Evolutionary conservation across 2,888 invertebrate species (phyloP).

Genomic region (Patella ulyssiponensis): DNA sequence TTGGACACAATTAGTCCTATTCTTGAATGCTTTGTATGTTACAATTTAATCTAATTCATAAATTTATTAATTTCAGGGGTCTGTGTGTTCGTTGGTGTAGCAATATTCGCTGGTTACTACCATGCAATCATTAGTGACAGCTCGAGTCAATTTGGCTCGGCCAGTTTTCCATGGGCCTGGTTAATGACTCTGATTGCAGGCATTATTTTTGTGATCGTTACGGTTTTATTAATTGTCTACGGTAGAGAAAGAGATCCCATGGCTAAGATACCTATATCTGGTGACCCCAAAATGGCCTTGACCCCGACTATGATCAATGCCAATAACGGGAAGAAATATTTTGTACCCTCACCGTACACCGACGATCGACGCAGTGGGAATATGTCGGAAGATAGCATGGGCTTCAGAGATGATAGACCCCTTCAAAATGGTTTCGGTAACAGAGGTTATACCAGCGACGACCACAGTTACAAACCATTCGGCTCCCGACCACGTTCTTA

Average conservation of each 20-base stretch:
- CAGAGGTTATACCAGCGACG: background rate
- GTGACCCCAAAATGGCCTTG: background rate
- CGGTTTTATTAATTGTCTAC: background rate
- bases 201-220: background rate
- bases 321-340: background rate
- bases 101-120: background rate
- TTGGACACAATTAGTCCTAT: no score
- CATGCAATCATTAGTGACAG: background rate
- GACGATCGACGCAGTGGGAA: background rate
- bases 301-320: background rate
- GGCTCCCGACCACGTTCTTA: conserved; percentile 5
- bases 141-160: background rate
- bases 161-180: background rate
- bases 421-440: background rate
- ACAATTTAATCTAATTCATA: no score
- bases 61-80: background rate
- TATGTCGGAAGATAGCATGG: no score
- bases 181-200: background rate
- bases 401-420: background rate
- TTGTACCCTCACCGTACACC: background rate
- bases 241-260: background rate
- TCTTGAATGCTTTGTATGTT: no score
- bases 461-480: background rate
- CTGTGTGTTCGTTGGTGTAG: background rate
- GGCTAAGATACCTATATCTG: background rate